phyloP scores from a whole-genome alignment of 1,140 invertebrate genomes.

The Eulimnadia texana region DNA sequence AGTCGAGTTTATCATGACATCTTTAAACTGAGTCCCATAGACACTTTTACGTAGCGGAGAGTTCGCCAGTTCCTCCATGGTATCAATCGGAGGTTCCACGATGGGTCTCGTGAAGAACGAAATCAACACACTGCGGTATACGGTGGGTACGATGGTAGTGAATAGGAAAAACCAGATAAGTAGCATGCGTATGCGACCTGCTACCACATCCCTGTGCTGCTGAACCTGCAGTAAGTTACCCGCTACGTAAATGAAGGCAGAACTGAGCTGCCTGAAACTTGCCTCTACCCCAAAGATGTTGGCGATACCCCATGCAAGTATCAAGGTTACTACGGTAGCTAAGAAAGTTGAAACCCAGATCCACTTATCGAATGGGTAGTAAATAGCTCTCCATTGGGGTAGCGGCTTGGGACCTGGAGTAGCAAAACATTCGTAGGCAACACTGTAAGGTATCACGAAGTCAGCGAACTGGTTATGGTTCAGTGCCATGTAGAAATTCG shows the following conservation, averaged over 20 bases:
- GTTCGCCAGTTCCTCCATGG: neutral
- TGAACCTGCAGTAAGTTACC: neutral
- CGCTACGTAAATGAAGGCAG: neutral
- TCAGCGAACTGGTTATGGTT: neutral
- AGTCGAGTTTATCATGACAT: neutral
- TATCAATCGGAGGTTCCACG: neutral
- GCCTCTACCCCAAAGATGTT: neutral
- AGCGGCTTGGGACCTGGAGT: neutral
- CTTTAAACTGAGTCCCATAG: neutral
- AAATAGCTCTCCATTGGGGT: neutral
- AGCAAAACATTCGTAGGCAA: neutral
- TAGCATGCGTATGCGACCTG: neutral
- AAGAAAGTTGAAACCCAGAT: neutral
- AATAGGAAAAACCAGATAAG: neutral
- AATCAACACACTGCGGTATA: neutral
- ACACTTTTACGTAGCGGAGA: neutral
- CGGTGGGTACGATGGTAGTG: neutral
- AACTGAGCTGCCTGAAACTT: neutral
- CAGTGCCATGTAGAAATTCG: neutral
- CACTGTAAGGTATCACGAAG: neutral
- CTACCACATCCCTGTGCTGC: neutral
- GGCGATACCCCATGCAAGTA: neutral
- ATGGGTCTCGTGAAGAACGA: neutral
- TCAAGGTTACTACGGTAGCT: neutral
- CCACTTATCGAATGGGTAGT: neutral